These are phyloP conservation scores for Artemia franciscana DNA, from an alignment of 1,140 invertebrate genomes.

Conservation along the genomic window DNA sequence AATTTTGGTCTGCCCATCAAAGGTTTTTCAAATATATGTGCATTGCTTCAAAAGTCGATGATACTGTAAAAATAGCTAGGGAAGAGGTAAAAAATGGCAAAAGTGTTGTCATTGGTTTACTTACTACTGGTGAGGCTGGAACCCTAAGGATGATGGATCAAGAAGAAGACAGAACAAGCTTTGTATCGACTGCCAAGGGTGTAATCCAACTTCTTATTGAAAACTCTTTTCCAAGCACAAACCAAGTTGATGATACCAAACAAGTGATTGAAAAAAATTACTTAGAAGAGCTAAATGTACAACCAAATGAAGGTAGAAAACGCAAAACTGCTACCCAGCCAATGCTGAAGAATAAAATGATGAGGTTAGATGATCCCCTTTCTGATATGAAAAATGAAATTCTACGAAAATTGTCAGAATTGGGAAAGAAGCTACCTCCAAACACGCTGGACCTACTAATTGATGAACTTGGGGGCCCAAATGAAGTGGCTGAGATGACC, in stretches of 20 bases:
- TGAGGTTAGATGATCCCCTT: slow-evolving; percentile 35
- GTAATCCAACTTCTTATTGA: no score
- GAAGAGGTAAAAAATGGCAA: slow-evolving; percentile 89
- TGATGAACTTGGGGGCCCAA: no score
- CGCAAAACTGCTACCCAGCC: slow-evolving; percentile 28
- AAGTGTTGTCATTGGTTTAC: slow-evolving; percentile 96
- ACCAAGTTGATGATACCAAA: no score
- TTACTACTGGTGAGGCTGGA: slow-evolving; percentile 91
- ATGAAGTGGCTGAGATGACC: no score
- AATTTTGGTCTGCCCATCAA: slow-evolving; percentile 99
- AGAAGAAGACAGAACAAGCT: slow-evolving; percentile 90
- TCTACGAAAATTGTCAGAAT: not conserved
- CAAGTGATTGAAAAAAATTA: slow-evolving; percentile 14
- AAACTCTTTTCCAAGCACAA: no score
- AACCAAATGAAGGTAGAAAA: slow-evolving; percentile 20
- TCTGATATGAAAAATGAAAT: slow-evolving; percentile 68
- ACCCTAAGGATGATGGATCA: slow-evolving; percentile 88
- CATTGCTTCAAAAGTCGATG: slow-evolving; percentile 86
- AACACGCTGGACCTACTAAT: no score
- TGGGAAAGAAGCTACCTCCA: no score
- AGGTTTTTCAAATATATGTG: slow-evolving; percentile 98
- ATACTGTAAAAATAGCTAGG: slow-evolving; percentile 52
- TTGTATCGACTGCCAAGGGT: slow-evolving; percentile 98
- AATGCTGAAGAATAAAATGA: slow-evolving; percentile 28
- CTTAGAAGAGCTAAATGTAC: slow-evolving; percentile 17